Evolutionary conservation across 1,140 invertebrate species (phyloP).

Genomic region (Plectus sambesii): DNA sequence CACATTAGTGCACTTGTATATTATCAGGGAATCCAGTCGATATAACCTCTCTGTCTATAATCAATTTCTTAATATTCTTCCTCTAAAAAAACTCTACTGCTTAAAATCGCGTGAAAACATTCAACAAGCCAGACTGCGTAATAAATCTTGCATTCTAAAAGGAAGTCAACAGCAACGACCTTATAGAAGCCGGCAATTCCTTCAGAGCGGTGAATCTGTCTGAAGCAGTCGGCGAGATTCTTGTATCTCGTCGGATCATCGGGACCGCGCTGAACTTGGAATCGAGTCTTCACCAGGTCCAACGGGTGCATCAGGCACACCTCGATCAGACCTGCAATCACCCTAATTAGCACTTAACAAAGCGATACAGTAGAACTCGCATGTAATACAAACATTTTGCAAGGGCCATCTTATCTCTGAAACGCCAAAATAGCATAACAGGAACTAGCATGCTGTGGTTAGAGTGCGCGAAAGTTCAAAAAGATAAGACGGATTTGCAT

Average conservation of each 20-base stretch:
- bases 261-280: too few relatives aligned
- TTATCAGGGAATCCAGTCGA: too few relatives aligned
- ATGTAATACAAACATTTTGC: constrained; percentile 8
- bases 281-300: constrained; percentile 76
- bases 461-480: constrained; percentile 16
- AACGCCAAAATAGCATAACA: too few relatives aligned
- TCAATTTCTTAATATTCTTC: too few relatives aligned
- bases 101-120: too few relatives aligned
- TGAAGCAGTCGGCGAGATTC: constrained; percentile 71
- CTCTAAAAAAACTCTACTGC: too few relatives aligned
- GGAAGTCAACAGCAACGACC: constrained; percentile 15
- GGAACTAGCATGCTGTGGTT: too few relatives aligned
- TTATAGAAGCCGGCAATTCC: constrained; percentile 47
- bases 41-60: too few relatives aligned
- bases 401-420: constrained; percentile 1
- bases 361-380: not conserved
- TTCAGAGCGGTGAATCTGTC: constrained; percentile 73
- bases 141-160: too few relatives aligned
- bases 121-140: too few relatives aligned
- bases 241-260: constrained; percentile 62
- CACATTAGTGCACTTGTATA: too few relatives aligned
- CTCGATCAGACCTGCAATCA: constrained; percentile 62
- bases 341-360: constrained; percentile 12
- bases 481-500: constrained; percentile 12
- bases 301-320: constrained; percentile 89